A percentile compares a stretch with the other conserved stretches of the same genome.
These are phyloP conservation scores for Pasiphila rectangulata DNA, from an alignment of 2,888 invertebrate genomes.

Conservation along the genomic window DNA sequence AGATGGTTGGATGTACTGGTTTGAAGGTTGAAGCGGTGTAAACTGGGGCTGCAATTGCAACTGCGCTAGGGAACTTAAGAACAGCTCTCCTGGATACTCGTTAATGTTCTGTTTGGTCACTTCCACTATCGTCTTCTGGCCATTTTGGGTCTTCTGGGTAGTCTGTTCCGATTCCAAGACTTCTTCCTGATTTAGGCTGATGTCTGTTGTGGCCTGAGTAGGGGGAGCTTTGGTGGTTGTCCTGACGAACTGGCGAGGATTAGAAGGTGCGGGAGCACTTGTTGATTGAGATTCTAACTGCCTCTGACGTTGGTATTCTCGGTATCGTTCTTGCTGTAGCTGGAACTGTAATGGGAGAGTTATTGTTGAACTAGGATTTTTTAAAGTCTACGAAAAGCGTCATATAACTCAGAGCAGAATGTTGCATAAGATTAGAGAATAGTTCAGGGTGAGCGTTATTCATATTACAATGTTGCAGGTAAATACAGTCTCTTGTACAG, in stretches of 20 bases:
- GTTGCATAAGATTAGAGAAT: no score
- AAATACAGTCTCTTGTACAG: no score
- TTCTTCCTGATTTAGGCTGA: slow-evolving; percentile 57
- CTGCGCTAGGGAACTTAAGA: slow-evolving; percentile 62
- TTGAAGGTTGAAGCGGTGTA: slow-evolving; percentile 52
- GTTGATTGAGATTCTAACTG: slow-evolving; percentile 49
- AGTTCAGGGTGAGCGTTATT: no score
- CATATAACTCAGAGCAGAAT: no score
- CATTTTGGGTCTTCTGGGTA: no score
- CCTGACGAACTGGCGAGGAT: slow-evolving; percentile 56
- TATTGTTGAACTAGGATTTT: no score
- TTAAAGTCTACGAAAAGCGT: no score
- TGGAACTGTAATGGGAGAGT: slow-evolving; percentile 52
- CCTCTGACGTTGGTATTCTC: slow-evolving; percentile 60
- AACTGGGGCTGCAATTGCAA: slow-evolving; percentile 61
- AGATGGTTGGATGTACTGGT: slow-evolving; percentile 51
- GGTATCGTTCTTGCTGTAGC: slow-evolving; percentile 61
- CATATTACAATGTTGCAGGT: no score
- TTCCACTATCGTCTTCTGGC: slow-evolving; percentile 58
- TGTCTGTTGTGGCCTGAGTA: slow-evolving; percentile 54
- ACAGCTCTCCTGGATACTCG: slow-evolving; percentile 67
- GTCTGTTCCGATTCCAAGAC: slow-evolving; percentile 33
- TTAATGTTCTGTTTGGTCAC: slow-evolving; percentile 65
- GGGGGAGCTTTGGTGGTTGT: slow-evolving; percentile 48
- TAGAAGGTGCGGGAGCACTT: slow-evolving; percentile 43